phyloP scores from a whole-genome alignment of 30 jellyfish, hydroid and myxozoan species.

The Turritopsis dohrnii region DNA sequence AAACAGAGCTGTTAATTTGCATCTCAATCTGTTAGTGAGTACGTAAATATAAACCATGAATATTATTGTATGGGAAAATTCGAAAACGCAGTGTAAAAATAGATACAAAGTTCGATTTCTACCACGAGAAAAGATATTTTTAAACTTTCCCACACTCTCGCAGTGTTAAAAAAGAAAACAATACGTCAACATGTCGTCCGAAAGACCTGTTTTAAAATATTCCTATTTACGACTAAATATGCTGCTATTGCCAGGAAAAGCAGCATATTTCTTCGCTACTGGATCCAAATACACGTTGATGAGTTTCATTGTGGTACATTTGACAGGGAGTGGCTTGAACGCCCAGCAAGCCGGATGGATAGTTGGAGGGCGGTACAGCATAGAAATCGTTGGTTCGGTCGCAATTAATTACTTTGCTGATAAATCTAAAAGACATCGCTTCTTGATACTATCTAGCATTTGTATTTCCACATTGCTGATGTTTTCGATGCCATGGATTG shows the following conservation, averaged over 20 bases:
- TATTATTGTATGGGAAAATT: neutral
- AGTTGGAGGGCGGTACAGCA: neutral
- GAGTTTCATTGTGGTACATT: neutral
- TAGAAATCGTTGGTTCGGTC: neutral
- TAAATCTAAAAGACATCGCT: neutral
- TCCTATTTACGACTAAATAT: neutral
- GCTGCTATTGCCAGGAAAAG: neutral
- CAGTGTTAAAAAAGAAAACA: too few relatives aligned
- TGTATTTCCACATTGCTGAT: neutral
- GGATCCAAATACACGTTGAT: conserved; percentile 5
- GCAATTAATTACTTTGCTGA: neutral
- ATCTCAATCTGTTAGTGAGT: too few relatives aligned
- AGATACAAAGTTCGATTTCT: neutral
- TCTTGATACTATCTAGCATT: neutral
- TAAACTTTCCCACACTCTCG: neutral
- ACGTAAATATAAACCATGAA: neutral
- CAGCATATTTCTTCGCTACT: neutral
- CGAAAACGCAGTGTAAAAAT: neutral
- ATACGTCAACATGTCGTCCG: neutral
- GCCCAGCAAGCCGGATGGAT: conserved; percentile 10
- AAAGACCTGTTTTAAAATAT: neutral
- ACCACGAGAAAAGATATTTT: too few relatives aligned
- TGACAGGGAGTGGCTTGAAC: neutral
- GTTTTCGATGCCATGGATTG: conserved; percentile 13
- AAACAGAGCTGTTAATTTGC: neutral